These are phyloP conservation scores for Cheilosia impressa DNA, from an alignment of 2,888 invertebrate genomes.

Conservation along the genomic window DNA sequence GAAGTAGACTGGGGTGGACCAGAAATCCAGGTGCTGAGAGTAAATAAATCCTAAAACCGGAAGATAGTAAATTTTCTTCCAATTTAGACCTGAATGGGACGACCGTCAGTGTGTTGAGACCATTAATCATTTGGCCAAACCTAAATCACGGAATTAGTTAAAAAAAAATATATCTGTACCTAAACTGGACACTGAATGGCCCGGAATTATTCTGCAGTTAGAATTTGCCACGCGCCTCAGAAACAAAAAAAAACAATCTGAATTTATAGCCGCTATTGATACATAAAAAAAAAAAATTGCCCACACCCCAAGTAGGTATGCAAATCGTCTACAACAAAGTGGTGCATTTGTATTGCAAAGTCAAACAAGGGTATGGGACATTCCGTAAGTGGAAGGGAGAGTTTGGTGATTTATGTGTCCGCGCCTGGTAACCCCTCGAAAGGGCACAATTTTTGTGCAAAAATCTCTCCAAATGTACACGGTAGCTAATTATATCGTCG, in stretches of 20 bases:
- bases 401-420: conserved; percentile 47
- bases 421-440: conserved; percentile 5
- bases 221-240: conserved; percentile 69
- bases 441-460: conserved; percentile 44
- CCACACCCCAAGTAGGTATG: conserved; percentile 40
- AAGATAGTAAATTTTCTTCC: conserved; percentile 58
- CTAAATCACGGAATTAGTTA: conserved; percentile 27
- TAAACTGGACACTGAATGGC: conserved; percentile 33
- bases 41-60: conserved; percentile 55
- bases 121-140: conserved; percentile 59
- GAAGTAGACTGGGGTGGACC: conserved; percentile 38
- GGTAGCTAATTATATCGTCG: conserved; percentile 27
- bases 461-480: conserved; percentile 17
- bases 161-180: conserved; percentile 3
- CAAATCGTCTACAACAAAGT: not conserved
- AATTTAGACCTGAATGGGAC: conserved; percentile 44
- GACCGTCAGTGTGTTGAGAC: conserved; percentile 50
- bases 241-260: conserved; percentile 26
- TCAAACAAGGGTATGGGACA: conserved; percentile 10
- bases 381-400: conserved; percentile 38
- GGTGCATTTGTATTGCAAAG: conserved; percentile 9
- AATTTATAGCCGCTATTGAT: conserved; percentile 10
- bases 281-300: conserved; percentile 11
- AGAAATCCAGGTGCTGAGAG: conserved; percentile 66
- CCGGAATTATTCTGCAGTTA: conserved; percentile 61